phyloP scores from a whole-genome alignment of 92 coral and sea anemone species.

The Siderastrea siderea region DNA sequence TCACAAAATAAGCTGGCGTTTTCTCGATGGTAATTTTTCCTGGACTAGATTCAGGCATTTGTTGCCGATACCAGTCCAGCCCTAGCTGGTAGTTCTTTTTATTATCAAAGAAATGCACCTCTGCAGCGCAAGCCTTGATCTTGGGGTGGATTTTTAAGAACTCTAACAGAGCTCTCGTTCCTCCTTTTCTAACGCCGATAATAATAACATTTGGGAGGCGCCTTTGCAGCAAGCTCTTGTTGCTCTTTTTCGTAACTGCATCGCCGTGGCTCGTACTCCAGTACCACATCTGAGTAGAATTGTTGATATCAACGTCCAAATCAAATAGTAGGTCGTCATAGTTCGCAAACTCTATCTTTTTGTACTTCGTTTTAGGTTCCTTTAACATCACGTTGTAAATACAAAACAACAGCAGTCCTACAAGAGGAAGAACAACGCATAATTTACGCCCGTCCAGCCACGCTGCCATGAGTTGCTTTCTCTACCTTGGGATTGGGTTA shows the following conservation, averaged over 20 bases:
- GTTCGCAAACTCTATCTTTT: background rate
- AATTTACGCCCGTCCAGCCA: slow-evolving; percentile 27
- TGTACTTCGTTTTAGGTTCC: slow-evolving; percentile 11
- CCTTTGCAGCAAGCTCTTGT: background rate
- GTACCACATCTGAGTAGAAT: background rate
- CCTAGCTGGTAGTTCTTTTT: slow-evolving; percentile 65
- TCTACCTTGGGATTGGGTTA: background rate
- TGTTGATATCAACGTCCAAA: background rate
- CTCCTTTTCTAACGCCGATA: slow-evolving; percentile 72
- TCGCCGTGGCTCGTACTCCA: background rate
- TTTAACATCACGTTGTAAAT: slow-evolving; percentile 22
- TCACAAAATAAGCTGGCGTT: slow-evolving; percentile 92
- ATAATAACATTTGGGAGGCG: slow-evolving; percentile 68
- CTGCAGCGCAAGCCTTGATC: slow-evolving; percentile 55
- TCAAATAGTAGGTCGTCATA: slow-evolving; percentile 1
- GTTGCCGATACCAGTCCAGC: slow-evolving; percentile 77
- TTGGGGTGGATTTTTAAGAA: slow-evolving; percentile 68
- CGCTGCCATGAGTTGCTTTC: slow-evolving; percentile 21
- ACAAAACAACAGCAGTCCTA: slow-evolving; percentile 21
- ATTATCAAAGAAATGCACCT: slow-evolving; percentile 82
- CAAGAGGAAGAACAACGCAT: slow-evolving; percentile 8
- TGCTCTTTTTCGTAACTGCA: background rate
- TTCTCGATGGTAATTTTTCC: slow-evolving; percentile 78
- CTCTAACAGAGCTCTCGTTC: slow-evolving; percentile 73
- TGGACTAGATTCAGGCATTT: slow-evolving; percentile 73